These are phyloP conservation scores for Seriola quinqueradiata DNA, from an alignment of 2,113 vertebrate genomes.

Conservation along the genomic window DNA sequence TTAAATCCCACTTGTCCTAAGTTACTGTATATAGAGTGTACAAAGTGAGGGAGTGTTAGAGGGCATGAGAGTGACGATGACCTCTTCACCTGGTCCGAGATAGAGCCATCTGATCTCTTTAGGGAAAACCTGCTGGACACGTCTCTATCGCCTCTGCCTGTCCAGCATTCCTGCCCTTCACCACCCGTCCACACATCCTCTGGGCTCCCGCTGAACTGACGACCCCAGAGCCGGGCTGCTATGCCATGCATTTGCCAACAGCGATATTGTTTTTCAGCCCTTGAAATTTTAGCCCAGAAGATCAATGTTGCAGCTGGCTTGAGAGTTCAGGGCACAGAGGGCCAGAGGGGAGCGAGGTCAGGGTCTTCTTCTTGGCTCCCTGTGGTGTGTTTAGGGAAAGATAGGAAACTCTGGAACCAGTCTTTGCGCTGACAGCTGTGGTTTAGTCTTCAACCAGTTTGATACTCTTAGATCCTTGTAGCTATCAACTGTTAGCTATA, in stretches of 20 bases:
- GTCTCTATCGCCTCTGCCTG: conserved; percentile 58
- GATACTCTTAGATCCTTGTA: conserved; percentile 20
- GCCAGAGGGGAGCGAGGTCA: conserved; percentile 68
- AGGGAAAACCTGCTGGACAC: conserved; percentile 49
- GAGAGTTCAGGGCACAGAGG: conserved; percentile 39
- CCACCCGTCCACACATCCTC: conserved; percentile 49
- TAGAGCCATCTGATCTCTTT: conserved; percentile 50
- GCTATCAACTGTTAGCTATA: not conserved
- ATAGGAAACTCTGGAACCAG: conserved; percentile 66
- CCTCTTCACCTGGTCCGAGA: conserved; percentile 71
- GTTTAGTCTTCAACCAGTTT: conserved; percentile 38
- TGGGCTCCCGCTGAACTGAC: conserved; percentile 62
- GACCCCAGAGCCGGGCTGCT: conserved; percentile 70
- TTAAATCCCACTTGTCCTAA: conserved; percentile 24
- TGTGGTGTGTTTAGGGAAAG: conserved; percentile 74
- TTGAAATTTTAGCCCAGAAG: conserved; percentile 81
- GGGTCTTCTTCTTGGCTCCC: conserved; percentile 72
- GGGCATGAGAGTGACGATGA: conserved; percentile 64
- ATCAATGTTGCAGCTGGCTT: conserved; percentile 84
- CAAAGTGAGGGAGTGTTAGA: conserved; percentile 42
- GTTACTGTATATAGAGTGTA: conserved; percentile 35
- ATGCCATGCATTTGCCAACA: conserved; percentile 82
- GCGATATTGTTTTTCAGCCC: conserved; percentile 84
- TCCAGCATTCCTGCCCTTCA: conserved; percentile 68
- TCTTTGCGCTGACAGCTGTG: conserved; percentile 50